Evolutionary conservation across 2,113 vertebrate species (phyloP), one percentile per base, ranked within the genome.

Genomic region (Nematolebias whitei): DNA sequence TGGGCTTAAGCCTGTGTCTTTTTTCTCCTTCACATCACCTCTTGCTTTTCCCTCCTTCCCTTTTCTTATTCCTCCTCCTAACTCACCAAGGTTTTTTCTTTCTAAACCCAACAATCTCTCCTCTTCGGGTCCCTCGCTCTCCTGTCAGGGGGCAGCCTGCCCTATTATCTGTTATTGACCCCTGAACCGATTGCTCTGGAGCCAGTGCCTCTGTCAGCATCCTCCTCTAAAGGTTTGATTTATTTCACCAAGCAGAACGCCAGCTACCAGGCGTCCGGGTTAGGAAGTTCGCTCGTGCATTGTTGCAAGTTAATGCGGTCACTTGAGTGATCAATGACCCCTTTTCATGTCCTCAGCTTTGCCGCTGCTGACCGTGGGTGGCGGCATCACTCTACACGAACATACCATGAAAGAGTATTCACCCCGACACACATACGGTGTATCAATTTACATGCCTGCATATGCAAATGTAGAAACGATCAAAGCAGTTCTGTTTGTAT

Each of bases 291-390:
- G 67, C 79, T 81, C 64, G 35, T 68, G 81, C 87, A 89, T 90
- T 90, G 87, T 89, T 87, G 74, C 71, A 62, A 84, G 79, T 85
- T 85, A 89, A 89, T 87, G 85, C 71, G 84, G 75, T 72, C 71
- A 75, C 69, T 85, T 83, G 77, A 86, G 67, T 87, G 87, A 90
- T 87, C 86, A 80, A 71, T 85, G 87, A 88, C 79, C 71, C 75
- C 68, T 52, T 78, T 53, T 83, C 63, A 80, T 70, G 57, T 50
- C 19, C 22, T 54, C 48, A 50, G 23, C 75, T 71, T 53, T 43
- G 48, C 50, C 56, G 55, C 49, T 44, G 35, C 45, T 68, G 60
- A 63, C 65, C 48, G 71, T 72, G 63, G 76, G 68, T 70, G 63
- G 81, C 48, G 47, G 58, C 12, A 2, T 35, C 39, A 67, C 52